Base-by-base conservation (phyloP, 1,140 invertebrate species). In the Sinonovacula constricta region DNA sequence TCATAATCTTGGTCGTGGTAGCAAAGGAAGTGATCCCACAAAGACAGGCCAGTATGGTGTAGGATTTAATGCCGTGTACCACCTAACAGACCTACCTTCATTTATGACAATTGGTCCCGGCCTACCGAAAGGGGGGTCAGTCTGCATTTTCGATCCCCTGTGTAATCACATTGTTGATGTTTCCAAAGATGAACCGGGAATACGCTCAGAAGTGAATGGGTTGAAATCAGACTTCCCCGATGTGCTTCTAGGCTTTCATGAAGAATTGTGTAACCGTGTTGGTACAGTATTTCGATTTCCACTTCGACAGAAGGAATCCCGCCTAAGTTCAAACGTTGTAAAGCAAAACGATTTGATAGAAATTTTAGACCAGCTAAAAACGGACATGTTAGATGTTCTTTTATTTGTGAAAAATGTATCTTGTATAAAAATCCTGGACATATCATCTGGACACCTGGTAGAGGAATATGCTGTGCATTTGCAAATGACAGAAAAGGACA, bases 31-130 rank as follows among this genome's bases (percentile, higher is more conserved):
- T 26, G 85, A 88, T 60, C 65, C 81, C 14, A 45, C 81, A 22
- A 87, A 87, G 67, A 88, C 84, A 22, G 88, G 88, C 15, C 83
- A 88, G 45, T 90, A 83, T 84, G 88, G 88, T 18, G 70, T 90
- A 65, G 89, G 89, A 4, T 90, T 90, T 80, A 90, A 90, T 75
- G 87, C 83, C 57, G 88, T 90, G n/a, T 90, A 89, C 76, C 86
- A 88, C 79, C 63, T 90, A 18, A 90, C 89, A 5, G 88, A 90
- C 70, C 81, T 76, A 1, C 89, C 89, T 7, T 88, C 88, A 10
- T 89, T 90, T 65, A 56, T 88, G 14, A 87, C 86, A 22, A 78
- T 66, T 34, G 82, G 79, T 66, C 77, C 75, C 22, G 49, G 72
- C 28, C 75, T 71, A n/a, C 57, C 57, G n/a, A 60, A 66, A 56